Percentiles rank a stretch among this genome's conserved stretches.
Conservation (phyloP, 2,888 invertebrate genomes). For the Ceriagrion tenellum region DNA sequence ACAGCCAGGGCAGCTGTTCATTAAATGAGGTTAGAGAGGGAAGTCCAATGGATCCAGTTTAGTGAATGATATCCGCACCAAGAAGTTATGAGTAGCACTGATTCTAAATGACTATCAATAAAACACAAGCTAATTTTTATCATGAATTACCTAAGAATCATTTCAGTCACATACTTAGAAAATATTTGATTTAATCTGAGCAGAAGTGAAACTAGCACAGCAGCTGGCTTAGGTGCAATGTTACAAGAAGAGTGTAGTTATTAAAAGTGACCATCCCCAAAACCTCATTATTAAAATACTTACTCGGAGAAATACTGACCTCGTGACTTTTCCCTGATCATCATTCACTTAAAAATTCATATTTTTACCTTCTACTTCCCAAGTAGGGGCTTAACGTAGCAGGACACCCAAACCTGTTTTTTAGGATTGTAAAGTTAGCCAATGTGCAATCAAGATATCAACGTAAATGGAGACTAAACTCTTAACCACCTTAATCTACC, state of each 20-base stretch:
- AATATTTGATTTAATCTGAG: not conserved
- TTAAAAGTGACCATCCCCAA: not conserved
- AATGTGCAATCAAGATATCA: not conserved
- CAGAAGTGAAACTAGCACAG: not conserved
- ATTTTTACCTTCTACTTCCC: not conserved
- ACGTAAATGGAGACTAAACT: not conserved
- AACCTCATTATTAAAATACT: not conserved
- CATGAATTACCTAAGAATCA: not conserved
- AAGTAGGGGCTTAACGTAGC: not conserved
- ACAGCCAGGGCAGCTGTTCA: not conserved
- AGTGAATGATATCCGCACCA: not conserved
- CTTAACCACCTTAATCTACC: not conserved
- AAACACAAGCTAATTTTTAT: not conserved
- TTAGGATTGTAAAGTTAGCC: not conserved
- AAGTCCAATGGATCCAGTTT: not conserved
- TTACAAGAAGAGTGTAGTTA: not conserved
- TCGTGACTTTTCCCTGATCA: not conserved
- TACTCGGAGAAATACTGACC: not conserved
- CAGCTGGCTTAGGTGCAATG: not conserved
- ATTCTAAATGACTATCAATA: not conserved
- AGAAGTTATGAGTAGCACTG: not conserved
- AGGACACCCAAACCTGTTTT: slow-evolving; percentile 1
- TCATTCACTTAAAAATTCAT: not conserved
- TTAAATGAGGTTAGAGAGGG: not conserved
- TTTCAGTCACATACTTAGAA: slow-evolving; percentile 7